These are phyloP conservation scores for Genyomyrus donnyi DNA, from an alignment of 2,113 vertebrate species.

Conservation along the genomic window DNA sequence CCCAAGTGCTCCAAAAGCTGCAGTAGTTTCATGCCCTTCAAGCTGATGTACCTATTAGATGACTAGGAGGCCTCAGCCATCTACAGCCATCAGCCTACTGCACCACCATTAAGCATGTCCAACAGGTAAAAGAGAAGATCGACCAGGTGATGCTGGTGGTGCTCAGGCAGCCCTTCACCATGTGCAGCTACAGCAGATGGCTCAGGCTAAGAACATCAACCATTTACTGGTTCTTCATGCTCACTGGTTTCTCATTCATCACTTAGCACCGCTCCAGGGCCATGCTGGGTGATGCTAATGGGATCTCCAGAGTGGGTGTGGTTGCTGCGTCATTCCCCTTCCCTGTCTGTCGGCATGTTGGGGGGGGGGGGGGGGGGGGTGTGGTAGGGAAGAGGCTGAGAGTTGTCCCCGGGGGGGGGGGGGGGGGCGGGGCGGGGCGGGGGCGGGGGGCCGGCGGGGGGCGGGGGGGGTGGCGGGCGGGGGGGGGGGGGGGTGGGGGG, in stretches of 20 bases:
- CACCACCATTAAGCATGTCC: background rate
- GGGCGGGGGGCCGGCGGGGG: background rate
- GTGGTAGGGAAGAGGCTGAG: too few species aligned
- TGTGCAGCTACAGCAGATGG: background rate
- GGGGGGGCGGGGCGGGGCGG: background rate
- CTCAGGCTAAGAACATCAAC: background rate
- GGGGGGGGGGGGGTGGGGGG: background rate
- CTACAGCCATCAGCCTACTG: background rate
- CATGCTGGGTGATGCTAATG: background rate
- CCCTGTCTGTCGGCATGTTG: background rate
- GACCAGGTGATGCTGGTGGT: background rate
- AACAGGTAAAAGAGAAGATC: background rate
- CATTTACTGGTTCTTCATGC: background rate
- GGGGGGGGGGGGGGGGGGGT: background rate
- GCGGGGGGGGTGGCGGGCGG: background rate
- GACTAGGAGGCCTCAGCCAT: background rate
- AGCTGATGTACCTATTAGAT: background rate
- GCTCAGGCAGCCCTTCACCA: background rate
- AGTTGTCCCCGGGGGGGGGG: background rate
- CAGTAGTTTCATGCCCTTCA: background rate
- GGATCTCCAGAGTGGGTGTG: background rate
- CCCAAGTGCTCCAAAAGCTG: background rate
- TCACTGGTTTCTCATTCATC: background rate
- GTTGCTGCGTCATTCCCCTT: background rate
- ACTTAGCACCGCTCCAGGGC: background rate